Conservation (phyloP, 2,888 invertebrate species). For the Steinernema hermaphroditum region DNA sequence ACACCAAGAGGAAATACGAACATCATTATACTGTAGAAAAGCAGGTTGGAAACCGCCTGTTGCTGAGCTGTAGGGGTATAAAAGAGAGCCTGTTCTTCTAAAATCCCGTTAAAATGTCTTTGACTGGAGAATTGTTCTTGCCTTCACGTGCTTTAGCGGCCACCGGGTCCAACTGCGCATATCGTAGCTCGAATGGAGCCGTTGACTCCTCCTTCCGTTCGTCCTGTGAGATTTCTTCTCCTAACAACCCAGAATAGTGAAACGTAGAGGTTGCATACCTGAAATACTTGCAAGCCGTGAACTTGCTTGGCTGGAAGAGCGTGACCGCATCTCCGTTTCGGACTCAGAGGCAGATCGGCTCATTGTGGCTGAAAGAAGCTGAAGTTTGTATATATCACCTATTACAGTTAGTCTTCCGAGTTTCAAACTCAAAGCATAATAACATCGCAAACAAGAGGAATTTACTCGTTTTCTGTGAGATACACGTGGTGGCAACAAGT, state of each 20-base stretch:
- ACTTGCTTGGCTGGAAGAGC: background rate
- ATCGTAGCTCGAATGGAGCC: background rate
- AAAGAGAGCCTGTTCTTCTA: conserved; percentile 7
- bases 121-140: too few species aligned
- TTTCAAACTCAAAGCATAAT: background rate
- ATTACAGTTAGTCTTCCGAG: background rate
- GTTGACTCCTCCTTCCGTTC: background rate
- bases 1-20: conserved; percentile 54
- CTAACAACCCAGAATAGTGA: too few species aligned
- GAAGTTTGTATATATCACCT: background rate
- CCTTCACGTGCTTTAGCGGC: conserved; percentile 2
- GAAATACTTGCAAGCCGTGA: background rate
- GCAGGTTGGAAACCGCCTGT: conserved; percentile 38
- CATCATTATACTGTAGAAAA: conserved; percentile 56
- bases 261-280: background rate
- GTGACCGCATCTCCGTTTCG: background rate
- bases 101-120: too few species aligned
- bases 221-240: background rate
- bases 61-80: conserved; percentile 8
- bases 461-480: too few species aligned
- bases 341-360: background rate
- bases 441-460: too few species aligned
- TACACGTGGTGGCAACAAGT: too few species aligned
- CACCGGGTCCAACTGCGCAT: conserved; percentile 4
- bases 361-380: background rate